Evolutionary conservation across 1,140 invertebrate species (phyloP).

Genomic region (Andricus grossulariae): DNA sequence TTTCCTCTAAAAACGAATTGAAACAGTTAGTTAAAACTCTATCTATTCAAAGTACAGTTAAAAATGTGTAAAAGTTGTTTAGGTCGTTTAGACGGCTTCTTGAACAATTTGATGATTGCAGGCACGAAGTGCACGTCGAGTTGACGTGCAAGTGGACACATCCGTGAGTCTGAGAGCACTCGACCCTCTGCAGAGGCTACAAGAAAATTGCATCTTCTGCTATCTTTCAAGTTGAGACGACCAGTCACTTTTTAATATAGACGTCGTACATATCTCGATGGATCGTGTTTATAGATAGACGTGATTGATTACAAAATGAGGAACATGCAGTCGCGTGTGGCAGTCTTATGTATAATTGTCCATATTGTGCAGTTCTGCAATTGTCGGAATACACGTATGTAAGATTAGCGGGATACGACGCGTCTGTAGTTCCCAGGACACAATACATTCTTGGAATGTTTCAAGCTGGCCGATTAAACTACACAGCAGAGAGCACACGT

Average conservation of each 20-base stretch:
- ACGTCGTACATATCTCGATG: constrained; percentile 17
- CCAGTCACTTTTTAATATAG: constrained; percentile 28
- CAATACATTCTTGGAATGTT: constrained; percentile 65
- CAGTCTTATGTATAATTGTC: neutral
- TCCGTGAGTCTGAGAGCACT: constrained; percentile 25
- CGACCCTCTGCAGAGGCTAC: constrained; percentile 25
- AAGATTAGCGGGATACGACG: constrained; percentile 51
- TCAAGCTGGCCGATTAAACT: constrained; percentile 53
- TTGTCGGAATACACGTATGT: constrained; percentile 50
- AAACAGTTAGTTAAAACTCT: too few relatives aligned
- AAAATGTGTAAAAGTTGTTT: neutral
- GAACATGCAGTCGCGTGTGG: constrained; percentile 13
- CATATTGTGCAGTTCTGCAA: constrained; percentile 35
- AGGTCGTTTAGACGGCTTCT: constrained; percentile 8
- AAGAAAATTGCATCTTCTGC: constrained; percentile 27
- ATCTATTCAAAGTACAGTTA: constrained; percentile 1
- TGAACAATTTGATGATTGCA: constrained; percentile 21
- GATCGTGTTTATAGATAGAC: neutral
- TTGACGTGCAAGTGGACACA: constrained; percentile 29
- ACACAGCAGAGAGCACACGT: constrained; percentile 54
- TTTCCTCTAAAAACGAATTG: too few relatives aligned
- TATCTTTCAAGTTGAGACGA: constrained; percentile 13
- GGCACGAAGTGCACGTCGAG: constrained; percentile 13
- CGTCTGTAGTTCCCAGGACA: constrained; percentile 55
- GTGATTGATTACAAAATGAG: constrained; percentile 21